Evolutionary conservation across 1,140 invertebrate genomes (phyloP), one percentile per base, ranked within the genome.

Genomic region (Euwallacea similis): DNA sequence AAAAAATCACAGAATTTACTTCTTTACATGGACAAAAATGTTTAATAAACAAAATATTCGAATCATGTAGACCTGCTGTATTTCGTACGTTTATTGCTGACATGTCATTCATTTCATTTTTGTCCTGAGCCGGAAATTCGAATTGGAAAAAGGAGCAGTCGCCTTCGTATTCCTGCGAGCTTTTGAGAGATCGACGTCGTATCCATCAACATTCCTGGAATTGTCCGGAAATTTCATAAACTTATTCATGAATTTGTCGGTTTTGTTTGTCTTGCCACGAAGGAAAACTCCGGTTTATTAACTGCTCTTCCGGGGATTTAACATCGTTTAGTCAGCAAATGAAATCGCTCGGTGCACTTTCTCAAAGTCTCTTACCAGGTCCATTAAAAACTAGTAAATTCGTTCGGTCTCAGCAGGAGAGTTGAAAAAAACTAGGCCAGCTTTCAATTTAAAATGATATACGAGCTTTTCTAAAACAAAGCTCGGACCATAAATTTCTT

Each of bases 31-130:
- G 21, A 33, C 21, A 33, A 33, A 33, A 33, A 33, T 47, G 9
- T 58, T 58, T 41, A 58, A 58, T 58, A 15, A 33, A 58, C n/a
- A 33, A 33, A 58, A 58, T 58, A 58, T 58, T 58, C 55, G n/a
- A 33, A 21, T 16, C 55, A 58, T 41, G 55, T 21, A 7, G 10
- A n/a, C 15, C 55, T 21, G 21, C 16, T 41, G 9, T 16, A 33
- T 16, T 58, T 58, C 55, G 55, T 58, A 58, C 55, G 10, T 58
- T 58, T 58, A 58, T 58, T 58, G 55, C 55, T 21, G 13, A 33
- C 13, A 58, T 58, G 55, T 58, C 55, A 58, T 58, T 16, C 55
- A 58, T 58, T 58, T 58, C 21, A 15, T 58, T 53, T 53, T 16
- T 58, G 21, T 15, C 55, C 21, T 58, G 21, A n/a, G 50, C 21